Evolutionary conservation across 2,113 vertebrate species (phyloP).

Genomic region (Okapia johnstoni): DNA sequence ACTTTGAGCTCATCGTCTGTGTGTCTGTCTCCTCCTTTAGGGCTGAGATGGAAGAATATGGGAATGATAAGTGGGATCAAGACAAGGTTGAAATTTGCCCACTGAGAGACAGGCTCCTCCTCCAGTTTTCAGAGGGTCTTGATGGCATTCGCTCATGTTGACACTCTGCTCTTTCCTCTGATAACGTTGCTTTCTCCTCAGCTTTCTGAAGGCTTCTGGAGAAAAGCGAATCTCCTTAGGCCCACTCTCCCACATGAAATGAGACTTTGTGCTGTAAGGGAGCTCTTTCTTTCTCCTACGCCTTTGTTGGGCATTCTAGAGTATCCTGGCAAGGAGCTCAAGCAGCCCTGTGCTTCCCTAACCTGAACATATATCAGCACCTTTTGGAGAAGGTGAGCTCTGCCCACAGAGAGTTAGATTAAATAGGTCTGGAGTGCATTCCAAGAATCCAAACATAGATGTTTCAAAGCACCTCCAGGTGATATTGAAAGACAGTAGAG

Average conservation of each 20-base stretch:
- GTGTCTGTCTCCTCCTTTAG: neutral
- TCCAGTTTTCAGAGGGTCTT: neutral
- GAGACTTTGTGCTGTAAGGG: neutral
- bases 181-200: neutral
- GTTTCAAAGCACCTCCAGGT: neutral
- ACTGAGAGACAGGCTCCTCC: neutral
- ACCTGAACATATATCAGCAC: neutral
- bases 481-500: neutral
- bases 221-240: neutral
- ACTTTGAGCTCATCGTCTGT: neutral
- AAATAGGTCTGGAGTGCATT: neutral
- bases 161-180: neutral
- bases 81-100: neutral
- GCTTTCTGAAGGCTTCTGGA: neutral
- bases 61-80: neutral
- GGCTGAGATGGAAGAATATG: neutral
- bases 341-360: neutral
- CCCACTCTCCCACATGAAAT: neutral
- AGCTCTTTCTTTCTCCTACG: neutral
- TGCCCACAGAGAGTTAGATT: neutral
- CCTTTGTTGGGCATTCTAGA: neutral
- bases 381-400: neutral
- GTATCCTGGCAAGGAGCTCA: neutral
- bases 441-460: neutral
- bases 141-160: neutral